Evolutionary conservation across 2,797 vertebrate genomes (phyloP), one percentile per base, ranked within the genome.

Genomic region (Coregonus sp.): DNA sequence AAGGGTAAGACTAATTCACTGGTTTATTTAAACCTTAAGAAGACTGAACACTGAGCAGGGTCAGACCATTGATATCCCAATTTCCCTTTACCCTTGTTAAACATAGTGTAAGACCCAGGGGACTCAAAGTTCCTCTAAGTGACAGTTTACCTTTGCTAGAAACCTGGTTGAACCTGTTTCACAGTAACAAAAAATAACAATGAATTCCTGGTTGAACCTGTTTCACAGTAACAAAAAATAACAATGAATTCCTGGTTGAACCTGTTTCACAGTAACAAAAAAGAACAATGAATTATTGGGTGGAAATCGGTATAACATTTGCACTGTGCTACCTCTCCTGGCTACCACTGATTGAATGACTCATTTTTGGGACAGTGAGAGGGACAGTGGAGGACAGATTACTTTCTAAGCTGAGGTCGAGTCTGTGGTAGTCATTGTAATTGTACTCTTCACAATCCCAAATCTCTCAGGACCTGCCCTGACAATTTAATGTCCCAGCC

Each of bases 401-500:
- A 47, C 40, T 47, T 47, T 47, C 40, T 47, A 63, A 25, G 20
- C 59, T 63, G 20, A 63, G 59, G 59, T 63, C 59, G 25, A 25
- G 25, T 63, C 59, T 63, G 59, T 63, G 59, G 20, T 63, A 63
- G 59, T 25, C 59, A 12, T 20, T 63, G 59, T 63, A 63, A 63
- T 63, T 63, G 9, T 63, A 63, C 59, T 63, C 59, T 63, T 7
- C 59, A 63, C 59, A 63, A 63, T 25, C n/a, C 25, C 59, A 29
- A 63, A 29, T 63, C 59, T 63, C 59, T 25, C 59, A 63, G 59
- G 59, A 63, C 59, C 20, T 63, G 59, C 59, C n/a, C n/a, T 25
- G 20, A 63, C 20, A 29, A 63, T 63, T 63, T 63, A 63, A 63
- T 63, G 59, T 63, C 25, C 59, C 59, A 63, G 59, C 9, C 59